Conservation (phyloP, 2,888 invertebrate species). For the Drosophila aldrichi region DNA sequence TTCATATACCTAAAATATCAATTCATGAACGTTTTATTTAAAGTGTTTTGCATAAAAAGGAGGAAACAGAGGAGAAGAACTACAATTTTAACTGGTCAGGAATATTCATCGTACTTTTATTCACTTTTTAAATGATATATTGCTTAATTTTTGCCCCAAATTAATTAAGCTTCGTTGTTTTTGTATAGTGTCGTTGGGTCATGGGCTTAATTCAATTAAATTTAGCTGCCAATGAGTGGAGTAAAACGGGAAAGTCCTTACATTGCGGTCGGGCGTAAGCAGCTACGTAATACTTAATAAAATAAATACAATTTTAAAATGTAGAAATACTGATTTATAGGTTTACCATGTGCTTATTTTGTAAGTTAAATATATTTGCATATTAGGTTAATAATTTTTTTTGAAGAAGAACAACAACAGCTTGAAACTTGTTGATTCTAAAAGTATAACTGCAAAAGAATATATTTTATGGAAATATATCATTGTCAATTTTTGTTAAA, state of each 20-base stretch:
- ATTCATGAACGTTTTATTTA: constrained; percentile 5
- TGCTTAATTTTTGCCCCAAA: constrained; percentile 27
- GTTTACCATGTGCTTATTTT: no score
- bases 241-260: rapidly evolving
- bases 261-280: not conserved
- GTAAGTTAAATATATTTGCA: no score
- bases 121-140: no score
- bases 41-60: constrained; percentile 3
- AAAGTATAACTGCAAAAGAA: no score
- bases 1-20: constrained; percentile 10
- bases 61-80: not conserved
- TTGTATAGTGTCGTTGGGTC: constrained; percentile 20
- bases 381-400: no score
- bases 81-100: not conserved
- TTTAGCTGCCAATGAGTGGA: constrained; percentile 34
- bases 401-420: no score
- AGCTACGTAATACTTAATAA: not conserved
- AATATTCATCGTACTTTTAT: no score
- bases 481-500: no score
- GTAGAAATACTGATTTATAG: no score
- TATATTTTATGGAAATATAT: no score
- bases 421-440: not conserved
- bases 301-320: not conserved
- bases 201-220: constrained; percentile 59
- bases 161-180: constrained; percentile 41